phyloP scores from a whole-genome alignment of 2,797 vertebrate species.

The Lagodon rhomboides region DNA sequence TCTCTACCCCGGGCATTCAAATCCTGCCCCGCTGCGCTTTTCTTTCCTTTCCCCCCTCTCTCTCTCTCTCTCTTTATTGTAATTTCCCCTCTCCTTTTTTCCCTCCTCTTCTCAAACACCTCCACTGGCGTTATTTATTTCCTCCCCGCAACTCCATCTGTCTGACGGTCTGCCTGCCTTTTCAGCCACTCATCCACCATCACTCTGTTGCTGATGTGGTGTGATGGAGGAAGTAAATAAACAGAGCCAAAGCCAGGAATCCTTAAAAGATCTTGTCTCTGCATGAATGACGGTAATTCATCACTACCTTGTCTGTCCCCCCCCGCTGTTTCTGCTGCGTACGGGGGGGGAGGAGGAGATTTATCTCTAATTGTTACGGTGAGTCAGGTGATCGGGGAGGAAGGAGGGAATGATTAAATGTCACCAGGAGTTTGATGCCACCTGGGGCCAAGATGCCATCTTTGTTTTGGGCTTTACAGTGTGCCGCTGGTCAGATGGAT shows the following conservation, averaged over 20 bases:
- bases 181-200: conserved; percentile 73
- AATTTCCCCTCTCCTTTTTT: conserved; percentile 38
- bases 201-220: conserved; percentile 75
- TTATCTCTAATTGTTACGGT: conserved; percentile 83
- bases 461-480: conserved; percentile 78
- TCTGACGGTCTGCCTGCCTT: conserved; percentile 69
- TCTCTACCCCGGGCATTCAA: conserved; percentile 62
- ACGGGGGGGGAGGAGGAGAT: conserved; percentile 68
- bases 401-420: conserved; percentile 83
- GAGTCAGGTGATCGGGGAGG: conserved; percentile 75
- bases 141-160: conserved; percentile 66
- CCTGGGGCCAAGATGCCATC: conserved; percentile 78
- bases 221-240: conserved; percentile 80
- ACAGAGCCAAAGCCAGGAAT: conserved; percentile 77
- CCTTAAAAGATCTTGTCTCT: conserved; percentile 80
- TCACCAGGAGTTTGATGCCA: conserved; percentile 82
- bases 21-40: conserved; percentile 20
- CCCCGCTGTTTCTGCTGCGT: conserved; percentile 37
- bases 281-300: conserved; percentile 76
- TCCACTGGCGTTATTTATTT: conserved; percentile 76
- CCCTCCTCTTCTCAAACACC: conserved; percentile 58
- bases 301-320: conserved; percentile 60
- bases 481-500: conserved; percentile 65
- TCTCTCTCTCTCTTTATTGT: conserved; percentile 54
- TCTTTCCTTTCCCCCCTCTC: conserved; percentile 34